Conservation (phyloP, 2,113 vertebrate genomes). For the Chloroceryle aenea region DNA sequence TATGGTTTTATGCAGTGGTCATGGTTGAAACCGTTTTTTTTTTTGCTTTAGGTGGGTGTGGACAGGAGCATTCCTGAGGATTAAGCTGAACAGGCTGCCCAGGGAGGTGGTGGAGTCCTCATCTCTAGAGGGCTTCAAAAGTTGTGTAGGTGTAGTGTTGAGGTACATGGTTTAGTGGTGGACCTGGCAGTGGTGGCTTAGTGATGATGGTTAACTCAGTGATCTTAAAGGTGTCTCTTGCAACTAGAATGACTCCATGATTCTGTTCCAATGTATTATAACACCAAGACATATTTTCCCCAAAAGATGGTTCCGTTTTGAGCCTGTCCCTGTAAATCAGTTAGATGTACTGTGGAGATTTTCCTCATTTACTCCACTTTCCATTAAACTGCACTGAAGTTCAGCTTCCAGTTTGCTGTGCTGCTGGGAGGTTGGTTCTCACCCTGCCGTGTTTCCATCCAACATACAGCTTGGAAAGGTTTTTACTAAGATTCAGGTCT, state of each 20-base stretch:
- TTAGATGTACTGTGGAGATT: neutral
- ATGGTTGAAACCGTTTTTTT: neutral
- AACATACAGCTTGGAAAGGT: too few relatives aligned
- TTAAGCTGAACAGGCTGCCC: neutral
- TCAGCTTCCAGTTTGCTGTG: neutral
- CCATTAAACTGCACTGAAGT: neutral
- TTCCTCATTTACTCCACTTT: neutral
- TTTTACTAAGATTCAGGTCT: neutral
- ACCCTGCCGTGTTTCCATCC: rapidly evolving
- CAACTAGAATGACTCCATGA: too few relatives aligned
- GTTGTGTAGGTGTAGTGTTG: neutral
- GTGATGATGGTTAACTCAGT: too few relatives aligned
- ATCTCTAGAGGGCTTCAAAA: neutral
- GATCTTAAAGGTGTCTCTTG: too few relatives aligned
- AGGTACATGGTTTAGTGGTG: neutral
- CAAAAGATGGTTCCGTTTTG: neutral
- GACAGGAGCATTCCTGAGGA: neutral
- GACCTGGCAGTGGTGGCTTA: neutral
- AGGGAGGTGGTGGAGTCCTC: neutral
- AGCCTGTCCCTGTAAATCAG: neutral
- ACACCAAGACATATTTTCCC: neutral
- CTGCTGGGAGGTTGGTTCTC: neutral
- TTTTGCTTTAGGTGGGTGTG: neutral
- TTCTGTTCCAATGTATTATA: neutral
- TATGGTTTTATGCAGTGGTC: neutral